Evolutionary conservation across 2,888 invertebrate species (phyloP).

Genomic region (Phyllotreta cruciferae): DNA sequence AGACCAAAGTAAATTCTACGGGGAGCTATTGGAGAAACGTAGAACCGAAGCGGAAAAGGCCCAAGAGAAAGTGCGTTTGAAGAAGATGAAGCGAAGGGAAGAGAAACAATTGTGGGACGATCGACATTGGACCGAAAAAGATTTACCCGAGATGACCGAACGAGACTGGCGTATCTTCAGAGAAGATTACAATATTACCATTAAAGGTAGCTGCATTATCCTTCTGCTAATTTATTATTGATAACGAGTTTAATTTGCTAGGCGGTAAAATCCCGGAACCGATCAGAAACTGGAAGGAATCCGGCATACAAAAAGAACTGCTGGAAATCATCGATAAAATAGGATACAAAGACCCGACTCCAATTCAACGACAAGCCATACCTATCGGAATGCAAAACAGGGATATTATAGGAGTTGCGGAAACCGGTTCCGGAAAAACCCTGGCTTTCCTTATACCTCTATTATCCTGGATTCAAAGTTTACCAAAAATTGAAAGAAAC

Average conservation of each 20-base stretch:
- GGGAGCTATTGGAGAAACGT: constrained; percentile 91
- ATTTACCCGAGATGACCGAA: constrained; percentile 94
- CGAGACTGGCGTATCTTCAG: constrained; percentile 99
- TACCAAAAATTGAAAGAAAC: constrained; percentile 93
- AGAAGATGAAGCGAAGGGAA: constrained; percentile 92
- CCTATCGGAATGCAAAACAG: constrained; percentile 95
- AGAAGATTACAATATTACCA: constrained; percentile 98
- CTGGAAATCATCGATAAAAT: constrained; percentile 93
- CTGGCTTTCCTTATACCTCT: constrained; percentile 97
- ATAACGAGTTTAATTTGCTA: constrained; percentile 45
- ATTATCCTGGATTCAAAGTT: constrained; percentile 95
- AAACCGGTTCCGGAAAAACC: constrained; percentile 97
- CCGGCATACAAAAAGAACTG: constrained; percentile 86
- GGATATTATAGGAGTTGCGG: constrained; percentile 95
- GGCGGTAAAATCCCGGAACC: constrained; percentile 97
- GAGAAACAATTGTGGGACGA: constrained; percentile 99
- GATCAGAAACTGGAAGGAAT: constrained; percentile 94
- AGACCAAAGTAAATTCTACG: constrained; percentile 97
- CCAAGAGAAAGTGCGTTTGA: constrained; percentile 91
- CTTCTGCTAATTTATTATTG: neutral
- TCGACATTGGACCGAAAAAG: constrained; percentile 98
- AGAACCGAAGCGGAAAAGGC: constrained; percentile 96
- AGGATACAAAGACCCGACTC: constrained; percentile 97
- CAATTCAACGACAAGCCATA: constrained; percentile 98
- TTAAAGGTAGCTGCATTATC: constrained; percentile 72